A percentile compares a stretch with the other conserved stretches of the same genome.
These are phyloP conservation scores for Amaurobius ferox DNA, from an alignment of 2,888 invertebrate genomes.

Conservation along the genomic window DNA sequence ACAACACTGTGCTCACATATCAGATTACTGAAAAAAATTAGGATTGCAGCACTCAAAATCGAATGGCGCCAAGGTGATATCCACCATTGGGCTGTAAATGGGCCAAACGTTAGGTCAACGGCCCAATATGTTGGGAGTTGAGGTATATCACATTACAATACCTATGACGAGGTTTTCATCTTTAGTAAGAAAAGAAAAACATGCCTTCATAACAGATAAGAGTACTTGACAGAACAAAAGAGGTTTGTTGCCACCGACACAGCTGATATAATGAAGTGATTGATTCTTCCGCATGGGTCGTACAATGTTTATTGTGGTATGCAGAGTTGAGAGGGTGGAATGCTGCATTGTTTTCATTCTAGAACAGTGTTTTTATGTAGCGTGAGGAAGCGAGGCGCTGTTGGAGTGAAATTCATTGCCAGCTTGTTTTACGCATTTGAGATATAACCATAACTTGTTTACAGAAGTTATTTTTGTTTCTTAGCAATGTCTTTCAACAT, in stretches of 20 bases:
- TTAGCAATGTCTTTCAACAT: no score
- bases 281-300: conserved; percentile 3
- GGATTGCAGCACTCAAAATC: not conserved
- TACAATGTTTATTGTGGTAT: not conserved
- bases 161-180: not conserved
- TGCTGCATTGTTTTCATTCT: not conserved
- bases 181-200: not conserved
- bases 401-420: no score
- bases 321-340: not conserved
- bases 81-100: not conserved
- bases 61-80: not conserved
- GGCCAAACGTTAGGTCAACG: not conserved
- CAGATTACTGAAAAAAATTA: not conserved
- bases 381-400: not conserved
- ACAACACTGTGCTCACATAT: not conserved
- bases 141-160: not conserved
- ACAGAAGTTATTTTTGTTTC: no score
- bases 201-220: not conserved
- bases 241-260: not conserved
- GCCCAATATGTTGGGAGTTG: not conserved
- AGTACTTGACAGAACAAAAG: not conserved
- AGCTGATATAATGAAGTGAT: not conserved
- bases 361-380: not conserved
- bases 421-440: no score
- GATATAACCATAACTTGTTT: no score